Evolutionary conservation across 2,888 invertebrate species (phyloP), one percentile per base, ranked within the genome.

Genomic region (Drosophila dives): DNA sequence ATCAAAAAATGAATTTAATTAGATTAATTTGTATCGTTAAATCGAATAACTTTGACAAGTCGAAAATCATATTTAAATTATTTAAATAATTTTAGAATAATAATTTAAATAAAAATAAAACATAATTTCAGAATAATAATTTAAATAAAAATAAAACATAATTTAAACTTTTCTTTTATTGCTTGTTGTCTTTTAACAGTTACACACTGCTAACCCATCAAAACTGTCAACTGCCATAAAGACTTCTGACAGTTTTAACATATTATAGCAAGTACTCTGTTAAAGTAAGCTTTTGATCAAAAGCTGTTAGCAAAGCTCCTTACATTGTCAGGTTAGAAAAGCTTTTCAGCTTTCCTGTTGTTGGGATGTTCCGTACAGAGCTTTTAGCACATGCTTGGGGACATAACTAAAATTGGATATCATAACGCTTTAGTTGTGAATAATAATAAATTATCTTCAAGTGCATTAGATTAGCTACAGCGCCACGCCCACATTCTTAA

Each of bases 361-460:
- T 58, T 32, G 38, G 48, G 64, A 38, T 63, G 56, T 49, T 64
- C 48, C 17, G 29, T 29, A 10, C 33, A 10, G 29, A 80, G 80
- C 80, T 77, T 76, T 71, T 65, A 63, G 79, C 32, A 64, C 76
- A 70, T 75, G 34, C 48, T 75, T 29, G 55, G 17, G 51, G 29
- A 38, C 49, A 61, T 42, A 53, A 68, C 60, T 65, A 54, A 70
- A 61, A 53, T 65, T 60, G 20, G 51, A 17, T 51, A 71, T 66
- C 63, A 76, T 54, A 64, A 45, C 34, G 67, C 63, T 45, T 58
- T 50, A 54, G 75, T 75, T 76, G 68, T 68, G 76, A 81, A 84
- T 84, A 82, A 88, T 72, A 77, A 83, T 83, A 88, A 88, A 83
- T 83, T 83, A 88, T 74, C 67, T 60, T 71, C 70, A 80, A 74